Evolutionary conservation across 2,113 vertebrate species (phyloP).

Genomic region (Mus spicilegus): DNA sequence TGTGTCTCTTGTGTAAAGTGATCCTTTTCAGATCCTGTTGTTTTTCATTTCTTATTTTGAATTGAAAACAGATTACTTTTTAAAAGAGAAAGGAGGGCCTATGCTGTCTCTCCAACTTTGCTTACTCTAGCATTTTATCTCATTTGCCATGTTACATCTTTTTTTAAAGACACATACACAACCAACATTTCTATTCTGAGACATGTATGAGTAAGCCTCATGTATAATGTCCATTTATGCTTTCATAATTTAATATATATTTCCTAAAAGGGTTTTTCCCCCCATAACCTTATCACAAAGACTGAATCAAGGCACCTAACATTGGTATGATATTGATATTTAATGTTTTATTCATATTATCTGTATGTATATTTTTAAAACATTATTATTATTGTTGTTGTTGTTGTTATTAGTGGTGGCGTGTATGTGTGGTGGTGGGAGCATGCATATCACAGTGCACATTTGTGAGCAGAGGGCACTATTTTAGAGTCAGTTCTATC

Average conservation of each 20-base stretch:
- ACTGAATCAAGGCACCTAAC: background rate
- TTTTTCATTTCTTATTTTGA: slow-evolving; percentile 6
- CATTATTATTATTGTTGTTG: background rate
- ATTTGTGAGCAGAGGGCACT: background rate
- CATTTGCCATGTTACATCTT: background rate
- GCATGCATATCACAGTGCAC: background rate
- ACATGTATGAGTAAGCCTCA: background rate
- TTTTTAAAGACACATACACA: background rate
- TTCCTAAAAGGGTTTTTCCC: background rate
- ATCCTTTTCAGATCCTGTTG: background rate
- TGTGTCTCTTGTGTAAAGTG: background rate
- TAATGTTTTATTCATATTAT: background rate
- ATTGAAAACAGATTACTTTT: slow-evolving; percentile 17
- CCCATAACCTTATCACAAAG: background rate
- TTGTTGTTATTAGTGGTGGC: too few species aligned
- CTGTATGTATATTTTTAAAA: background rate
- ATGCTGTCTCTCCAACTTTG: background rate
- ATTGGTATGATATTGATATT: background rate
- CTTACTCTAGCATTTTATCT: background rate
- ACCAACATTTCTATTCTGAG: background rate
- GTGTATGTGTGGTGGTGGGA: background rate
- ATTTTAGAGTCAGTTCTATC: background rate
- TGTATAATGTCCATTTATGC: background rate
- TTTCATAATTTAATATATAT: background rate
- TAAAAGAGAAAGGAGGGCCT: background rate